These are phyloP conservation scores for Chirona hameri DNA, from an alignment of 2,888 invertebrate species.

Conservation along the genomic window DNA sequence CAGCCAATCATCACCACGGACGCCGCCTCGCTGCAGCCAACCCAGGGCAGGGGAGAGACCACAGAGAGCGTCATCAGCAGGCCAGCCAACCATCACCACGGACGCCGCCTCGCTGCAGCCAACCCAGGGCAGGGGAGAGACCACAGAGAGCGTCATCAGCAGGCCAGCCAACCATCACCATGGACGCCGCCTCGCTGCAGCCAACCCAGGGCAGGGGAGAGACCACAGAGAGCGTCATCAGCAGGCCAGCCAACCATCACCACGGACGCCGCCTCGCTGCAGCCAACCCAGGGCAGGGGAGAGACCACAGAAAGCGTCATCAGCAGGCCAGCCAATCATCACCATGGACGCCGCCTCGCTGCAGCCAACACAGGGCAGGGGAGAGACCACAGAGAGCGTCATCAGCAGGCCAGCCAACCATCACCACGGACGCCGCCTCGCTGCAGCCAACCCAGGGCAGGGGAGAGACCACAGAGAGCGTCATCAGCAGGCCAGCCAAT, in stretches of 20 bases:
- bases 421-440: conserved; percentile 89
- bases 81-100: conserved; percentile 96
- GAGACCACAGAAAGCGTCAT: no score
- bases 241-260: conserved; percentile 95
- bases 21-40: conserved; percentile 69
- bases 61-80: conserved; percentile 58
- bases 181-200: conserved; percentile 75
- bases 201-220: neutral
- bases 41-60: neutral
- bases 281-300: neutral
- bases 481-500: conserved; percentile 75
- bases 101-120: conserved; percentile 73
- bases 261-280: conserved; percentile 80
- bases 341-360: conserved; percentile 88
- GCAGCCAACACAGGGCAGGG: neutral
- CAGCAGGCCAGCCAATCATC: conserved; percentile 92
- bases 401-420: conserved; percentile 87
- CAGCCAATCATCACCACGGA: conserved; percentile 97
- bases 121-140: neutral
- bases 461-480: no score
- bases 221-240: conserved; percentile 49
- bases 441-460: conserved; percentile 47
- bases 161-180: conserved; percentile 97
- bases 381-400: no score
- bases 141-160: conserved; percentile 50